These are phyloP conservation scores for Clanis bilineata DNA, from an alignment of 2,888 invertebrate species.

Conservation along the genomic window DNA sequence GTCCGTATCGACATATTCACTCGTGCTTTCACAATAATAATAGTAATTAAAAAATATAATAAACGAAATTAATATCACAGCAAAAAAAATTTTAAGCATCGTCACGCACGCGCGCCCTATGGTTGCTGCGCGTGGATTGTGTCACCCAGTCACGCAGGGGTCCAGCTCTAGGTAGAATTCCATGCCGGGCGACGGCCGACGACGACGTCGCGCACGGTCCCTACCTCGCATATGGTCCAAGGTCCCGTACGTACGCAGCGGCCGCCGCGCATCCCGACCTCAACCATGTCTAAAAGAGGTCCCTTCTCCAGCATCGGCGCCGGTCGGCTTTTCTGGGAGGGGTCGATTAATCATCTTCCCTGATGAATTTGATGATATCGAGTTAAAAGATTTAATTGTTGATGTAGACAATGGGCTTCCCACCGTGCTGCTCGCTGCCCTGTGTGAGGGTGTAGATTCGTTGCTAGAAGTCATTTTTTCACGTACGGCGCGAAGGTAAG, in stretches of 20 bases:
- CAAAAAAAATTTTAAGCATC: conserved; percentile 62
- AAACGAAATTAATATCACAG: conserved; percentile 76
- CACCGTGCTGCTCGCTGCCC: conserved; percentile 40
- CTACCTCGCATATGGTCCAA: conserved; percentile 16
- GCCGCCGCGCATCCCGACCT: conserved; percentile 35
- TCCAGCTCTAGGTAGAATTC: conserved; percentile 42
- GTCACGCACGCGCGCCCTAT: conserved; percentile 26
- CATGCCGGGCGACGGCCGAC: conserved; percentile 19
- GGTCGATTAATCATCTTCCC: conserved; percentile 86
- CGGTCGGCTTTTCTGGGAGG: conserved; percentile 84
- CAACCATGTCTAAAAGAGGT: conserved; percentile 60
- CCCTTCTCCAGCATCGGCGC: conserved; percentile 62
- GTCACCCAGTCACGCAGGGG: conserved; percentile 37
- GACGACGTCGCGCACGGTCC: conserved; percentile 23
- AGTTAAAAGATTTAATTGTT: conserved; percentile 55
- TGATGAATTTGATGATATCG: conserved; percentile 60
- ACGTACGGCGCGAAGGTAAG: conserved; percentile 83
- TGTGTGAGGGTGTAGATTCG: conserved; percentile 37
- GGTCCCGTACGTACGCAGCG: conserved; percentile 23
- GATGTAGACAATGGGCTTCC: conserved; percentile 45
- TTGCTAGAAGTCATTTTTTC: conserved; percentile 71
- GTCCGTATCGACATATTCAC: conserved; percentile 55
- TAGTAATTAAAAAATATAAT: conserved; percentile 47
- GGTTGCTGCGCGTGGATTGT: conserved; percentile 1
- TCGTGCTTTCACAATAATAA: conserved; percentile 46